Base-by-base conservation (phyloP, 2,113 vertebrate genomes). In the Acrocephalus kingi region DNA sequence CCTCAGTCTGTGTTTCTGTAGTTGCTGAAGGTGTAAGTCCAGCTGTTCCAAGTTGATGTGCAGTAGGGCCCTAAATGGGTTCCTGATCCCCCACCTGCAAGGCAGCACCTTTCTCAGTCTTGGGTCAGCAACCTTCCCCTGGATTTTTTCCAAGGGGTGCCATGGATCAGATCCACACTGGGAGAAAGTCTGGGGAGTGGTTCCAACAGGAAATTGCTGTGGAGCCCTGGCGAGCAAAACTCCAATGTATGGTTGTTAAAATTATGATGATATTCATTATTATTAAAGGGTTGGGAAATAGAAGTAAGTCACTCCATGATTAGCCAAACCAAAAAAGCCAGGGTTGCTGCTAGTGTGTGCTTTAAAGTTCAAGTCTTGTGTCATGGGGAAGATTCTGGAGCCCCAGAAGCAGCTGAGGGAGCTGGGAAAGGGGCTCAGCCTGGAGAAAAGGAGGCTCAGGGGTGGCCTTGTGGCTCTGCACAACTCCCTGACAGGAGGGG, bases 1-100 rank as follows among this genome's bases (percentile, higher is more conserved):
- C 46, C 46, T 46, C 14, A 1, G 1, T 21, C 66, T 78, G 71
- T 2, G 0, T 69, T 74, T 54, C 56, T 2, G 0, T 23, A 6
- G 46, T 11, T 55, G 64, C 51, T 41, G 8, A 22, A 61, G 62
- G 31, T 56, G 2, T 39, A 28, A 54, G 15, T 63, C 16, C 37
- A 35, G 1, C 28, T 55, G 43, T 22, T 58, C 58, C 3, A 62
- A 52, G 15, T 1, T 39, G 24, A 15, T 41, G 24, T 31, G 35
- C 2, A 23, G 1, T 49, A 3, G 4, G 24, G 54, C 58, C 54
- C n/a, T 41, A 11, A 58, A 8, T 2, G 35, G 10, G 39, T 41
- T 63, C 5, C 49, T 46, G 8, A 33, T 58, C 13, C 46, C 30
- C 18, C 8, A 35, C 7, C 63, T 56, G 33, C 68, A 24, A 25